Conservation (phyloP, 2,888 invertebrate species). For the Germaria angustata region DNA sequence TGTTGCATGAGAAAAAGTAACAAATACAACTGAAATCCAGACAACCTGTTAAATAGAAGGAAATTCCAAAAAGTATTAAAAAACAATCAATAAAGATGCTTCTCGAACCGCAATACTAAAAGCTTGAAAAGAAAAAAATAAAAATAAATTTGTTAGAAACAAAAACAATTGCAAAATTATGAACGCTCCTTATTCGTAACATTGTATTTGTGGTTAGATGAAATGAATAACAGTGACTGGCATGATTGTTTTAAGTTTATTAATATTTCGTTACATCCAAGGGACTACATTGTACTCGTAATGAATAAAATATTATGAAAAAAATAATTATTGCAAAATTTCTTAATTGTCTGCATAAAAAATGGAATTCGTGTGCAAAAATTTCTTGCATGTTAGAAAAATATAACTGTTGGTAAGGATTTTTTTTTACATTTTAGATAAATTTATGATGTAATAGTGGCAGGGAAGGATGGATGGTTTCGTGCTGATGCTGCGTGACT, state of each 20-base stretch:
- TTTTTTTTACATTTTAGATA: constrained; percentile 16
- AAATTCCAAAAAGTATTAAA: constrained; percentile 45
- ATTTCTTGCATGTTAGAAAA: constrained; percentile 48
- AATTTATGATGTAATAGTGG: constrained; percentile 43
- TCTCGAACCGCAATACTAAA: background rate
- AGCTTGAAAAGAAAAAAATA: background rate
- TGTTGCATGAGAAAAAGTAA: constrained; percentile 36
- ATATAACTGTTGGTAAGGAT: constrained; percentile 24
- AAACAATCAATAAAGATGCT: constrained; percentile 22
- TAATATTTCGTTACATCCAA: constrained; percentile 19
- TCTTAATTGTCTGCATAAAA: constrained; percentile 45
- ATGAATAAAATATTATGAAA: constrained; percentile 34
- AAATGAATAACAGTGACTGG: constrained; percentile 11
- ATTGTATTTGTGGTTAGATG: constrained; percentile 29
- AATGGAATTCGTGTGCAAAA: constrained; percentile 49
- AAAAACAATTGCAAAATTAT: constrained; percentile 20
- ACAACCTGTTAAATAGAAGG: constrained; percentile 40
- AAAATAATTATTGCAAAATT: constrained; percentile 36
- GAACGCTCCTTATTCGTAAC: constrained; percentile 64
- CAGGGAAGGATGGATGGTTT: constrained; percentile 53
- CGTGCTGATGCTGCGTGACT: constrained; percentile 30
- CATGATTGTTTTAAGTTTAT: constrained; percentile 49
- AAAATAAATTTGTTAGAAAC: constrained; percentile 11
- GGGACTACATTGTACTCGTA: constrained; percentile 25
- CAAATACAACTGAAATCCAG: constrained; percentile 7